Conservation (phyloP, 1,140 invertebrate genomes). For the Dendroctonus ponderosae region DNA sequence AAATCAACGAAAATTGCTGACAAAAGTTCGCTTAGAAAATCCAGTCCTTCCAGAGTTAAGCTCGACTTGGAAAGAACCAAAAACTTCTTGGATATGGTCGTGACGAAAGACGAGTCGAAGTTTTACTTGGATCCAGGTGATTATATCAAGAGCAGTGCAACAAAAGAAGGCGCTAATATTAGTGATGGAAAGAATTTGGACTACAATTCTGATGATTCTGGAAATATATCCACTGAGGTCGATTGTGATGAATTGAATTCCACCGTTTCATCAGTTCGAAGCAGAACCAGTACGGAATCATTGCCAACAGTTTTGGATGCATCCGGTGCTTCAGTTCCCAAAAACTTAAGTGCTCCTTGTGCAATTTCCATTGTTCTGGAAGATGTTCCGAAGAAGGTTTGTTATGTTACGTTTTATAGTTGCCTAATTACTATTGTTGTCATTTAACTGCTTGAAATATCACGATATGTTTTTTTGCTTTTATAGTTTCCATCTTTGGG, state of each 20-base stretch:
- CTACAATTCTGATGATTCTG: slow-evolving; percentile 67
- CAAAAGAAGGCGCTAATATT: slow-evolving; percentile 6
- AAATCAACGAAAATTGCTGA: no score
- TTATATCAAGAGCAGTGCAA: slow-evolving; percentile 17
- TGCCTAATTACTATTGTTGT: no score
- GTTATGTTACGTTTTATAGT: not conserved
- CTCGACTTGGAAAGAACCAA: slow-evolving; percentile 30
- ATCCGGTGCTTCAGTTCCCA: slow-evolving; percentile 2
- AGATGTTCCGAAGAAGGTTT: slow-evolving; percentile 21
- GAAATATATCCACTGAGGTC: slow-evolving; percentile 72
- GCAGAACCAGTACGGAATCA: slow-evolving; percentile 30
- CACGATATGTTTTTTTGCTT: no score
- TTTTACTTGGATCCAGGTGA: slow-evolving; percentile 33
- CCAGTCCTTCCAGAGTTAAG: slow-evolving; percentile 24
- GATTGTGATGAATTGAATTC: slow-evolving; percentile 36
- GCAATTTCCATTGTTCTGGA: slow-evolving; percentile 11
- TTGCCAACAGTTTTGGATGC: slow-evolving; percentile 25
- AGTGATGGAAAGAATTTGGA: slow-evolving; percentile 34
- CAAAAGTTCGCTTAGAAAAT: slow-evolving; percentile 4
- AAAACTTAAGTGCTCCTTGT: slow-evolving; percentile 12
- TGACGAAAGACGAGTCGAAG: slow-evolving; percentile 4
- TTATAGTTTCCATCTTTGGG: no score
- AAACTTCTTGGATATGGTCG: slow-evolving; percentile 24
- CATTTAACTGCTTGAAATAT: no score
- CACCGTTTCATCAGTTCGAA: slow-evolving; percentile 26